Conservation (phyloP, 2,113 vertebrate species). For the Ovis aries region DNA sequence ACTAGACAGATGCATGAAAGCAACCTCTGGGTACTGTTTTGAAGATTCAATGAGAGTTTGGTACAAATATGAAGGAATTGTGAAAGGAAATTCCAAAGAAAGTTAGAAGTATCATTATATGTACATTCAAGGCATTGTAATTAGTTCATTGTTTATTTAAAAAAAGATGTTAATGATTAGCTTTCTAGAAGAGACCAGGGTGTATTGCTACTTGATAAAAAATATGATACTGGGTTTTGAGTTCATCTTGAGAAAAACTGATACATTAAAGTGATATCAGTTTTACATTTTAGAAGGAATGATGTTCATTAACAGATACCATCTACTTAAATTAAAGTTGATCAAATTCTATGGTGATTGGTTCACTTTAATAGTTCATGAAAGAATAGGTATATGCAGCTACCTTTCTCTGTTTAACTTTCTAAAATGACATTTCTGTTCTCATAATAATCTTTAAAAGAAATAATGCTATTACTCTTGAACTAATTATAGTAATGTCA, state of each 20-base stretch:
- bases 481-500: background rate
- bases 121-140: background rate
- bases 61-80: background rate
- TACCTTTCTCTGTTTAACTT: background rate
- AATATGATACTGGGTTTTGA: background rate
- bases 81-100: background rate
- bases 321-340: background rate
- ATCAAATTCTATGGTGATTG: background rate
- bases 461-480: background rate
- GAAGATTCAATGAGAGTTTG: background rate
- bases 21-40: background rate
- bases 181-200: background rate
- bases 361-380: background rate
- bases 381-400: background rate
- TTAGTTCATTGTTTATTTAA: background rate
- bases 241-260: background rate
- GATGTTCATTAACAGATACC: background rate
- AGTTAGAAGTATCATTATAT: background rate
- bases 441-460: background rate
- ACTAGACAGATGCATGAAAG: background rate
- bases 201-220: background rate
- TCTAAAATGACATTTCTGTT: background rate
- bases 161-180: background rate
- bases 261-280: background rate
- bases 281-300: background rate